Conservation (phyloP, 2,113 vertebrate species). For the Colistium nudipinnis region DNA sequence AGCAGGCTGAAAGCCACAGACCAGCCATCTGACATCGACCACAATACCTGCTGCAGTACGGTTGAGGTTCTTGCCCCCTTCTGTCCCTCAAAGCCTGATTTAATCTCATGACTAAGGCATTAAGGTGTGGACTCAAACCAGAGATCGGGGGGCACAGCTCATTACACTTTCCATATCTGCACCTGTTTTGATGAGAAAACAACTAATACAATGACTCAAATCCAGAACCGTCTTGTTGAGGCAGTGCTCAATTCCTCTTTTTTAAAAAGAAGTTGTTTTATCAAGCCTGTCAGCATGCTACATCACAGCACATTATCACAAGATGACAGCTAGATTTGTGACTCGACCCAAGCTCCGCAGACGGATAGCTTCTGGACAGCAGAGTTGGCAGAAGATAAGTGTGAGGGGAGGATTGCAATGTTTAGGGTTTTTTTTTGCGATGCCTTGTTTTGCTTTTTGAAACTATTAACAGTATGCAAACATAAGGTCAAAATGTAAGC, state of each 20-base stretch:
- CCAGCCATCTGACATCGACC: slow-evolving; percentile 63
- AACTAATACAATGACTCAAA: background rate
- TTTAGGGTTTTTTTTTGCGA: slow-evolving; percentile 13
- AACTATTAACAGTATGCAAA: slow-evolving; percentile 26
- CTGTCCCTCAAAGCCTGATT: slow-evolving; percentile 3
- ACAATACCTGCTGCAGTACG: slow-evolving; percentile 17
- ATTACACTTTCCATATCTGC: background rate
- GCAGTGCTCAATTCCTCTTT: background rate
- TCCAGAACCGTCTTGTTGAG: background rate
- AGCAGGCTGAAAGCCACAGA: slow-evolving; percentile 60
- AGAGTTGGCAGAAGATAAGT: slow-evolving; percentile 11
- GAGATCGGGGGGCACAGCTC: background rate
- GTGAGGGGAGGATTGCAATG: slow-evolving; percentile 29
- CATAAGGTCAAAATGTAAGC: slow-evolving; percentile 15
- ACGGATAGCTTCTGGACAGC: slow-evolving; percentile 8
- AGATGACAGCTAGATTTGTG: slow-evolving; percentile 13
- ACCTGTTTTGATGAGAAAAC: background rate
- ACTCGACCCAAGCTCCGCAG: slow-evolving; percentile 2
- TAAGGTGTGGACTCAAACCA: background rate
- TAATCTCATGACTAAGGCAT: slow-evolving; percentile 8
- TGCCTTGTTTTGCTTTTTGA: slow-evolving; percentile 22
- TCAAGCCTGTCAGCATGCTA: background rate
- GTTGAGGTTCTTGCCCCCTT: background rate
- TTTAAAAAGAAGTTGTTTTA: slow-evolving; percentile 2
- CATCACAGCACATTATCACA: slow-evolving; percentile 1